phyloP scores from a whole-genome alignment of 2,888 invertebrate genomes.

The Acleris emargana region DNA sequence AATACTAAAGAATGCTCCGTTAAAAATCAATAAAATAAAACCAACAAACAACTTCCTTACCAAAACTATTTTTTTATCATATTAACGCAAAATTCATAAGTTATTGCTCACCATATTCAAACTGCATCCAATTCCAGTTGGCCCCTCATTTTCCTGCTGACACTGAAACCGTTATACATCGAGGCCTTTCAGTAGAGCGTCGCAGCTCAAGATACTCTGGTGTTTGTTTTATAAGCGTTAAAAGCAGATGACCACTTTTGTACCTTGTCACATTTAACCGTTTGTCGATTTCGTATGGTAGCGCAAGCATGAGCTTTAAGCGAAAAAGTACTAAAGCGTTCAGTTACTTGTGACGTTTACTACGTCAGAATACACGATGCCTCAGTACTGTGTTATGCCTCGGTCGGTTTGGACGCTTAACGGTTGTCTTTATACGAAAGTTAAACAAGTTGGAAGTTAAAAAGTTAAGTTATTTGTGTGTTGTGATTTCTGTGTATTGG shows the following conservation, averaged over 20 bases:
- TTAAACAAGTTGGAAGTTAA: not conserved
- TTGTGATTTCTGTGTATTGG: not conserved
- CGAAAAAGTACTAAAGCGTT: no score
- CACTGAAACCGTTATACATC: not conserved
- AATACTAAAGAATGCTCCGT: no score
- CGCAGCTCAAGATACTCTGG: not conserved
- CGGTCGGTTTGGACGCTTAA: not conserved
- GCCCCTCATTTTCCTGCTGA: not conserved
- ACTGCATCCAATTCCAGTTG: not conserved
- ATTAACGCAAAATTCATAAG: no score
- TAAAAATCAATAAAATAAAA: no score
- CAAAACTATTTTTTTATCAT: no score
- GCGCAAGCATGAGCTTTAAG: no score
- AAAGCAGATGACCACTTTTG: not conserved
- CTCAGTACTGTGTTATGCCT: not conserved
- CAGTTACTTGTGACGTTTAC: no score
- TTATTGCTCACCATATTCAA: no score
- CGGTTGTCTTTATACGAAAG: not conserved
- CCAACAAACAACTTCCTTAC: no score
- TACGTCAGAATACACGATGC: no score
- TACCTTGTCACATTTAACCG: no score
- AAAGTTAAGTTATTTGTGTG: not conserved
- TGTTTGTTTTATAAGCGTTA: not conserved
- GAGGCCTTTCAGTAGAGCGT: not conserved
- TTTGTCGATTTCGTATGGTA: no score